These are phyloP conservation scores for Gobio occitaniae DNA, from an alignment of 2,797 vertebrate genomes.

Conservation along the genomic window DNA sequence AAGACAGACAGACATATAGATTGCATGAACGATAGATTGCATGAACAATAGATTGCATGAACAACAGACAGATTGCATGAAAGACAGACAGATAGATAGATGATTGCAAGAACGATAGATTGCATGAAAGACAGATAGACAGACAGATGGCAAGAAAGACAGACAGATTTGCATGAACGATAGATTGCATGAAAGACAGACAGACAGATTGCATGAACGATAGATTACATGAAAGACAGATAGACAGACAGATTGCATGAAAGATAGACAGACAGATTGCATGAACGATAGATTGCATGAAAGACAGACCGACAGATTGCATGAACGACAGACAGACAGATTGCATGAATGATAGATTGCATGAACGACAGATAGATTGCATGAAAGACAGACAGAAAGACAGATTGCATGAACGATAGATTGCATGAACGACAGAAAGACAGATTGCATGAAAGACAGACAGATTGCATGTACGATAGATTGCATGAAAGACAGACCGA, in stretches of 20 bases:
- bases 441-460: background rate
- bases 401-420: background rate
- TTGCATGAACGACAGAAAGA: background rate
- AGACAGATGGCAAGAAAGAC: background rate
- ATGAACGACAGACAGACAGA: background rate
- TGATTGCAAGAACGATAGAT: accelerated
- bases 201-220: no score
- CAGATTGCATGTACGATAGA: background rate
- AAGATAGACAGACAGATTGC: background rate
- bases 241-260: no score
- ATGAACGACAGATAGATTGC: background rate
- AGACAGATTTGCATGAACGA: no score
- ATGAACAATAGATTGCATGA: no score
- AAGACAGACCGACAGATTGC: background rate
- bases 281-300: background rate
- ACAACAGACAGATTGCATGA: background rate
- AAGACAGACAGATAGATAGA: background rate
- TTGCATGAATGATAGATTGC: no score
- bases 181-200: background rate
- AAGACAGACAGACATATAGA: no score
- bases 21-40: background rate
- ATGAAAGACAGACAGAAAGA: no score
- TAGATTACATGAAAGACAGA: background rate
- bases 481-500: background rate
- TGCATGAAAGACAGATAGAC: background rate